A percentile compares a stretch with the other conserved stretches of the same genome.
phyloP scores from a whole-genome alignment of 2,113 vertebrate genomes.

The Megalops atlanticus region DNA sequence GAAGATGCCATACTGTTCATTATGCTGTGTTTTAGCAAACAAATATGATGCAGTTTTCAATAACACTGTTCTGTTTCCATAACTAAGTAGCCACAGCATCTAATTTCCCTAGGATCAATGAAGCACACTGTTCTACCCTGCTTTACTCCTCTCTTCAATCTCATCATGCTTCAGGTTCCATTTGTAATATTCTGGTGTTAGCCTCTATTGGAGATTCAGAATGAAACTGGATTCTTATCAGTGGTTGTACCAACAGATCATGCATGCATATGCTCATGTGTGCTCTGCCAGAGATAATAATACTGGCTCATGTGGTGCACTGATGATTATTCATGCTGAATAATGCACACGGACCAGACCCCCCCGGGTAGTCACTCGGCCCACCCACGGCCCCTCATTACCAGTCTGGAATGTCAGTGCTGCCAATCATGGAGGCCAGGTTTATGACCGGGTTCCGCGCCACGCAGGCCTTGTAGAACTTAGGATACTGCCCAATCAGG shows the following conservation, averaged over 20 bases:
- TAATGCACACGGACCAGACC: not conserved
- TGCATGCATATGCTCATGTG: not conserved
- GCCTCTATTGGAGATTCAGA: not conserved
- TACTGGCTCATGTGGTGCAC: not conserved
- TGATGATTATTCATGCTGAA: not conserved
- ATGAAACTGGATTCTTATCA: not conserved
- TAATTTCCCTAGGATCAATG: not conserved
- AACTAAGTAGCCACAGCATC: not conserved
- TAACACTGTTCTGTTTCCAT: not conserved
- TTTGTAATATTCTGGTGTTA: not conserved
- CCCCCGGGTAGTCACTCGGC: not conserved
- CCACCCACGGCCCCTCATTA: slow-evolving; percentile 57
- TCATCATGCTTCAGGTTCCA: not conserved
- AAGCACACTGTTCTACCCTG: not conserved
- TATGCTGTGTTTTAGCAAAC: not conserved
- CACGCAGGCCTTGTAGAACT: slow-evolving; percentile 84
- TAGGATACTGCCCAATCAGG: slow-evolving; percentile 90
- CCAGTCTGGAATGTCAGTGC: slow-evolving; percentile 96
- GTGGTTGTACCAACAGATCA: not conserved
- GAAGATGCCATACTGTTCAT: not conserved
- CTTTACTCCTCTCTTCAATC: too few relatives aligned
- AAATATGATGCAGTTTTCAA: not conserved
- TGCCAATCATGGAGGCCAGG: slow-evolving; percentile 83
- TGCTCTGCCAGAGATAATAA: not conserved
- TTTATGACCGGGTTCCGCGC: slow-evolving; percentile 88